Base-by-base conservation (phyloP, 2,888 invertebrate genomes). In the Agapostemon virescens region DNA sequence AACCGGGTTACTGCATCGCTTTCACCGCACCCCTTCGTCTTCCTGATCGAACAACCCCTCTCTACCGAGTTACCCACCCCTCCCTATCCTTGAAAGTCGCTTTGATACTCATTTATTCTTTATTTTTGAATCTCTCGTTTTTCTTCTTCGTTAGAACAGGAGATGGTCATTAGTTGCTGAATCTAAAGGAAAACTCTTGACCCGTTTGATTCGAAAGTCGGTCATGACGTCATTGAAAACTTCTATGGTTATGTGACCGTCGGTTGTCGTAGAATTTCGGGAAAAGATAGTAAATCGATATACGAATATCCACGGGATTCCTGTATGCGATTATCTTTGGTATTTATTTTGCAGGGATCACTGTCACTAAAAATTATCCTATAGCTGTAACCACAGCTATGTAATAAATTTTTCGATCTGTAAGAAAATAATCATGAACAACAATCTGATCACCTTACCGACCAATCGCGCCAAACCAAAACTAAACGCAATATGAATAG, bases 1-100 rank as follows among this genome's bases (percentile, higher is more conserved):
- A 92, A 92, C 91, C 91, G 88, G 92, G 92, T 92, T 92, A 92
- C 89, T 79, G 81, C 82, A 78, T 77, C 79, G 83, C 52, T 68
- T 55, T 61, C 83, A 82, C 66, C 79, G 67, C 77, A 78, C 71
- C 67, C 49, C 81, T 72, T 55, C 78, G 82, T 45, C 73, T 55
- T 72, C 79, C 73, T 69, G 72, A 69, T 76, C 85, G 55, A 68
- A 52, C 74, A 77, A 13, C 30, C 55, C n/a, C 70, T 45, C 5
- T 30, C 58, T 9, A 30, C 33, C 33, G 7, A 33, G 33, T 55
- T 36, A n/a, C 36, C 36, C 20, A 11, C 13, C 69, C 63, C 61
- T 68, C 61, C 75, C 36, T 68, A 49, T 73, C 33, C 38, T 26
- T 13, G 33, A 72, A 66, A 49, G 77, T 58, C 72, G 73, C 30